A percentile compares a stretch with the other conserved stretches of the same genome.
Conservation (phyloP, 2,113 vertebrate species). For the Vulpes vulpes region DNA sequence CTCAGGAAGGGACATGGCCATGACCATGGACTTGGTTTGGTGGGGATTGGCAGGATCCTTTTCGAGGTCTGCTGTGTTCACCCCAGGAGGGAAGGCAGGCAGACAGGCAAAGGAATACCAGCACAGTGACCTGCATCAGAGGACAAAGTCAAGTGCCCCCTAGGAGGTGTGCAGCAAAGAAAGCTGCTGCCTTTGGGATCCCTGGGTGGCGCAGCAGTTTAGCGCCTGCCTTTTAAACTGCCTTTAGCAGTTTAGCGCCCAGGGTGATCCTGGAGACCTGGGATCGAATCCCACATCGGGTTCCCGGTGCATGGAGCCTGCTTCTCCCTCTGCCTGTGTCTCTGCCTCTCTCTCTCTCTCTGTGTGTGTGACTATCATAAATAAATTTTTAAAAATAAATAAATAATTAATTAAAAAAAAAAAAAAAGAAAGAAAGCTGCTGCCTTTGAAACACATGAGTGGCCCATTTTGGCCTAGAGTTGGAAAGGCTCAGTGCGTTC, state of each 20-base stretch:
- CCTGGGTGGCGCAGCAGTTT: too few relatives aligned
- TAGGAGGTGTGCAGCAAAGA: neutral
- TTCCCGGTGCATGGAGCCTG: too few relatives aligned
- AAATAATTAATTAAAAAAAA: too few relatives aligned
- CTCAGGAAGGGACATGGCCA: neutral
- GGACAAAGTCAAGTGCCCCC: neutral
- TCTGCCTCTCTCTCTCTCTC: too few relatives aligned
- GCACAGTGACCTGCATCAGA: neutral
- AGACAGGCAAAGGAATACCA: neutral
- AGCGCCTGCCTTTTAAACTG: too few relatives aligned
- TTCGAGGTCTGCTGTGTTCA: neutral
- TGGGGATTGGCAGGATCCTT: neutral
- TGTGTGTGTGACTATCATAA: too few relatives aligned
- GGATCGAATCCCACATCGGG: too few relatives aligned
- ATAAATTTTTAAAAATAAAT: too few relatives aligned
- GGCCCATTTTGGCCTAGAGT: neutral
- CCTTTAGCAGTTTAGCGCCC: too few relatives aligned
- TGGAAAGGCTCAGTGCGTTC: neutral
- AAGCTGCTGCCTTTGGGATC: neutral
- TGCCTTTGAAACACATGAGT: rapidly evolving
- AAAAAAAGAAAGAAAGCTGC: neutral
- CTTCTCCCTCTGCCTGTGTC: too few relatives aligned
- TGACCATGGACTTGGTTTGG: neutral
- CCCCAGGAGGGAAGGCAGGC: neutral
- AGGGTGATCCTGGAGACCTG: too few relatives aligned